Percentiles rank a stretch among this genome's conserved stretches.
Evolutionary conservation across 2,888 invertebrate species (phyloP).

Genomic region (Helleia helle): DNA sequence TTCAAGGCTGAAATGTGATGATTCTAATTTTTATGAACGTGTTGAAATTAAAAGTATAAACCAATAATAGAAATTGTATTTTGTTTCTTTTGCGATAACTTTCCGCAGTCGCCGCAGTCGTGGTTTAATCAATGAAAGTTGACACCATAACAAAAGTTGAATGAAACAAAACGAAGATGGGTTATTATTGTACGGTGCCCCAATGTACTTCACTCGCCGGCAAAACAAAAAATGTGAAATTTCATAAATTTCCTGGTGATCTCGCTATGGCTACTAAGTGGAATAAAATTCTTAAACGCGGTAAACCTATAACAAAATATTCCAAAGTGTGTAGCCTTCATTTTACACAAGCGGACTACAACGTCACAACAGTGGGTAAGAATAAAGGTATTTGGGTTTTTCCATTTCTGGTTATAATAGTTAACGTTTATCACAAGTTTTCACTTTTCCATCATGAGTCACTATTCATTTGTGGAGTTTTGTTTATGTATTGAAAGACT

Average conservation of each 20-base stretch:
- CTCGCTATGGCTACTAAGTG: constrained; percentile 53
- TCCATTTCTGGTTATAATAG: constrained; percentile 34
- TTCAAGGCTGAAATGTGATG: constrained; percentile 69
- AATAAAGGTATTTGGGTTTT: constrained; percentile 65
- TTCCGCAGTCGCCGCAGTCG: constrained; percentile 17
- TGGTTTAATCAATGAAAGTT: constrained; percentile 26
- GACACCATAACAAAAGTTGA: constrained; percentile 36
- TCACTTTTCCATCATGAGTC: constrained; percentile 12
- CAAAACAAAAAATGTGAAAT: constrained; percentile 70
- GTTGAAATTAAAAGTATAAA: constrained; percentile 48
- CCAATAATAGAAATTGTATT: constrained; percentile 20
- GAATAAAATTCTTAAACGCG: constrained; percentile 59
- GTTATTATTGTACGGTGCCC: constrained; percentile 70
- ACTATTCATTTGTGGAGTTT: constrained; percentile 5
- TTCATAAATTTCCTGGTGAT: constrained; percentile 65
- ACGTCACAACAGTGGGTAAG: constrained; percentile 71
- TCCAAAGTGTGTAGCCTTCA: constrained; percentile 69
- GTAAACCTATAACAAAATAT: constrained; percentile 67
- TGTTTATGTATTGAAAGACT: constrained; percentile 13
- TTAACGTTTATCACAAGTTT: constrained; percentile 28
- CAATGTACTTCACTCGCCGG: constrained; percentile 71
- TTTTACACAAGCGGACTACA: constrained; percentile 62
- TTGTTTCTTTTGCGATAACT: constrained; percentile 30
- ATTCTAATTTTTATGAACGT: constrained; percentile 65
- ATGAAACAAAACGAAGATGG: constrained; percentile 41